Conservation (phyloP, 2,113 vertebrate genomes). For the Cochlearius cochlearius region DNA sequence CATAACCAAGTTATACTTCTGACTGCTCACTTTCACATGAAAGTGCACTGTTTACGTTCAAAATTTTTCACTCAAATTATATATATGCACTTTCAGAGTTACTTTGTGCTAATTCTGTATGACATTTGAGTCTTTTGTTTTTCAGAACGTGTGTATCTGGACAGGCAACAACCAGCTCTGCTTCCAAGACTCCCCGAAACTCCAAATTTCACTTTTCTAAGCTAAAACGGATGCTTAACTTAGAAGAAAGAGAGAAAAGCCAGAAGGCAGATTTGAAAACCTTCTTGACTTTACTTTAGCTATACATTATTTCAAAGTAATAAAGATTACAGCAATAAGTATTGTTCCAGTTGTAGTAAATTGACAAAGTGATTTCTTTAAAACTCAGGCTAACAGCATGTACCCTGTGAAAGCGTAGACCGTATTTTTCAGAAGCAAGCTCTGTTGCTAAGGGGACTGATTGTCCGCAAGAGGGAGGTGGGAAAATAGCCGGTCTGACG, state of each 20-base stretch:
- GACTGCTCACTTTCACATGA: background rate
- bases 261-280: slow-evolving; percentile 84
- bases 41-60: background rate
- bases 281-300: slow-evolving; percentile 87
- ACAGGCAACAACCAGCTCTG: slow-evolving; percentile 59
- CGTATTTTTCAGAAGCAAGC: background rate
- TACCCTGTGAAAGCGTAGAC: background rate
- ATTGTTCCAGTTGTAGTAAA: background rate
- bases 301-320: background rate
- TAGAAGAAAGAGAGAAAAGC: slow-evolving; percentile 76
- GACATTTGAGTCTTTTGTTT: slow-evolving; percentile 9
- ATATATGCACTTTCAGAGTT: background rate
- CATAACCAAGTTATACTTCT: background rate
- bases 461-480: background rate
- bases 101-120: background rate
- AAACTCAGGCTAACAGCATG: background rate
- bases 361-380: background rate
- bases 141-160: slow-evolving; percentile 72
- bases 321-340: slow-evolving; percentile 17
- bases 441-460: background rate
- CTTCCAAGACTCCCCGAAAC: slow-evolving; percentile 71
- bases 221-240: slow-evolving; percentile 85
- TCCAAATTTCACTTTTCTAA: slow-evolving; percentile 84
- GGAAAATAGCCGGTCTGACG: background rate
- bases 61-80: background rate